Evolutionary conservation across 2,888 invertebrate species (phyloP).

Genomic region (Automeris io): DNA sequence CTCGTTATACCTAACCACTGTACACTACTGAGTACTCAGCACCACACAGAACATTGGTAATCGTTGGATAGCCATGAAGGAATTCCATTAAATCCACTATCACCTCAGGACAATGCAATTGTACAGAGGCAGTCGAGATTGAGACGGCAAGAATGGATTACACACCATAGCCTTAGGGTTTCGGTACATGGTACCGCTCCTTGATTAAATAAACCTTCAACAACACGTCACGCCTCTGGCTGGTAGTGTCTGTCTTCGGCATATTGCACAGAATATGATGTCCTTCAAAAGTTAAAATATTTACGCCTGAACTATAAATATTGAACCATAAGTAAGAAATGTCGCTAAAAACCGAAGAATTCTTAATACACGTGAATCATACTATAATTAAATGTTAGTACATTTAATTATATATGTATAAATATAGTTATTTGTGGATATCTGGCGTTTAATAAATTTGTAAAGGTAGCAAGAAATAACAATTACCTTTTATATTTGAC

Average conservation of each 20-base stretch:
- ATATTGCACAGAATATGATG: slow-evolving; percentile 49
- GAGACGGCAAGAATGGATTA: slow-evolving; percentile 60
- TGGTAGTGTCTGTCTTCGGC: slow-evolving; percentile 43
- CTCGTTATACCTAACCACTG: slow-evolving; percentile 31
- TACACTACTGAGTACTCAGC: slow-evolving; percentile 52
- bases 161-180: slow-evolving; percentile 39
- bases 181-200: slow-evolving; percentile 37
- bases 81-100: slow-evolving; percentile 65
- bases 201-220: slow-evolving; percentile 76
- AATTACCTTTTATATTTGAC: too few species aligned
- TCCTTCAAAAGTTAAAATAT: slow-evolving; percentile 32
- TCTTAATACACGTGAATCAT: too few species aligned
- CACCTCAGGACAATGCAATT: slow-evolving; percentile 66
- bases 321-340: slow-evolving; percentile 8
- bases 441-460: too few species aligned
- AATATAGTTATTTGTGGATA: too few species aligned
- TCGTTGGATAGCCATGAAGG: slow-evolving; percentile 52
- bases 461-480: too few species aligned
- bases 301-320: slow-evolving; percentile 12
- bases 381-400: too few species aligned
- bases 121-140: slow-evolving; percentile 62
- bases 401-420: too few species aligned
- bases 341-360: neutral
- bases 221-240: slow-evolving; percentile 58
- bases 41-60: slow-evolving; percentile 26